Base-by-base conservation (phyloP, 1,140 invertebrate genomes). In the Lepidurus apus region DNA sequence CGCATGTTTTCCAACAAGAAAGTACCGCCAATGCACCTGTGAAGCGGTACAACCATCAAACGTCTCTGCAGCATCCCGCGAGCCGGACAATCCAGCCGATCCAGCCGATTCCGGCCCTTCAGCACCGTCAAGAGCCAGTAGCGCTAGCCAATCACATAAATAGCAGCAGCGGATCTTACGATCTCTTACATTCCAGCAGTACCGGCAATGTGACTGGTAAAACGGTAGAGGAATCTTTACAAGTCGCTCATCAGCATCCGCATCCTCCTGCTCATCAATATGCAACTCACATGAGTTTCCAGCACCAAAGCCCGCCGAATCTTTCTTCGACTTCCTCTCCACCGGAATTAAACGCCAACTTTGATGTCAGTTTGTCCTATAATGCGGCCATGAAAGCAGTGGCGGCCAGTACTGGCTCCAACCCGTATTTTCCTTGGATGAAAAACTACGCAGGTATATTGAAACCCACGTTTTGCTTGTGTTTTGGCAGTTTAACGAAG, bases 361-460 rank as follows among this genome's bases (percentile, higher is more conserved):
- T 45, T 21, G 75, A 45, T 24, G n/a, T 75, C 4, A 43, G 47
- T 13, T 47, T 45, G 75, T 34, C 26, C 0, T 44, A 42, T 42
- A 43, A 42, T 43, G 75, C 34, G 43, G 47, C 34, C 42, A 43
- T 77, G 43, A 77, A 77, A 42, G 34, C 74, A 4, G 47, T 47
- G 43, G 21, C 43, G 9, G 43, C 75, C 42, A 77, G 42, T 34
- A 47, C 26, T 24, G 75, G 53, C 17, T 21, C 53, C 21, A 65
- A 65, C 21, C 53, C 53, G 1, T 77, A 77, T 17, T 77, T 77
- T 44, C 75, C 75, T 45, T 77, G 75, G 75, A 77, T 77, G 75
- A 77, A 77, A 77, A 47, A 43, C 24, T 77, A 77, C 75, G 47
- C 75, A 45, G 75, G 75, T 77, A 45, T 21, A 47, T 77, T 47